Evolutionary conservation across 1,140 invertebrate genomes (phyloP), one percentile per base, ranked within the genome.

Genomic region (Apis dorsata): DNA sequence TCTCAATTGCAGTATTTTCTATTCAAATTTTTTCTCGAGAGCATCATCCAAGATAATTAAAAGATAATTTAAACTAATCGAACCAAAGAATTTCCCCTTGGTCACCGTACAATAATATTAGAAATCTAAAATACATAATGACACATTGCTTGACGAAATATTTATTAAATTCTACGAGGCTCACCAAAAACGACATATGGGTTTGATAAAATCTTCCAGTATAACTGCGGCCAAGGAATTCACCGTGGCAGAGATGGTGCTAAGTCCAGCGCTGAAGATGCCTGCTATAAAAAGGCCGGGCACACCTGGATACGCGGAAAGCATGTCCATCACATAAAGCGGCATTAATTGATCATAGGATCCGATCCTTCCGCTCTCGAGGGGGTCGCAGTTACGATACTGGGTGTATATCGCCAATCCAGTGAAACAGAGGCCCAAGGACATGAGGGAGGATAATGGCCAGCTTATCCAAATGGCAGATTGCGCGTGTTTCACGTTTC

Each of bases 211-310:
- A 94, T 98, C 97, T 89, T 98, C 96, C 65, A 98, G 94, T 7
- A 97, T 97, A 44, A 98, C 97, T 21, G 97, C 97, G 21, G 97
- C 96, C 21, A 98, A 93, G 9, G 97, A 97, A 92, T 98, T 98
- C 62, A 98, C 94, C 49, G 97, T 95, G 5, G 97, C 97, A 0
- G 97, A 98, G 72, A 98, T 95, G 0, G 97, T 98, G 73, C 97
- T 98, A 2, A 99, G 93, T 0, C 97, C 96, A 0, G 97, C 98
- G 66, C 95, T 95, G 88, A 95, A 95, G 74, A 95, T 95, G 0
- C 95, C 95, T 0, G 95, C 94, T 55, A 95, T 94, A 74, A 95
- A 95, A 24, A 95, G 91, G 0, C 95, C 95, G 0, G 94, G 94
- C 12, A 98, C 85, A 10, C 97, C 97, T 7, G 96, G 96, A 65